phyloP scores from a whole-genome alignment of 1,140 invertebrate genomes.

The Drosophila cardini region DNA sequence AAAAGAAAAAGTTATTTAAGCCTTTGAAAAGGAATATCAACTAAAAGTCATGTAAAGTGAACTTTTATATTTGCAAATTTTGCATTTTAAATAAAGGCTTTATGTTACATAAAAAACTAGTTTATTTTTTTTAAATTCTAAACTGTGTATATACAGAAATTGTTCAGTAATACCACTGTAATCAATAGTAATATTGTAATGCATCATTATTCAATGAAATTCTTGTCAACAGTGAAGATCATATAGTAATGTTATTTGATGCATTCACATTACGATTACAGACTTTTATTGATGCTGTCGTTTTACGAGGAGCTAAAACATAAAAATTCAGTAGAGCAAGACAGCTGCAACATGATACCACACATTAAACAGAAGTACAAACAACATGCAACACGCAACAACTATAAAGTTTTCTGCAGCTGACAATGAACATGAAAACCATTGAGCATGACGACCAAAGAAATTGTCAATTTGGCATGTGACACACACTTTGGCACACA shows the following conservation, averaged over 20 bases:
- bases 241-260: conserved; percentile 40
- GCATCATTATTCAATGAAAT: conserved; percentile 31
- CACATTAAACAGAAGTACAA: conserved; percentile 3
- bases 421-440: conserved; percentile 59
- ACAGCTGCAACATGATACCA: conserved; percentile 23
- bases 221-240: conserved; percentile 13
- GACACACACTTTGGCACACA: conserved; percentile 39
- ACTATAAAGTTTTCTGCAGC: conserved; percentile 28
- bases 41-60: no score
- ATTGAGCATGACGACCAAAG: conserved; percentile 38
- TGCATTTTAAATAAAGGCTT: no score
- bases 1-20: no score
- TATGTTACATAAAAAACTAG: no score
- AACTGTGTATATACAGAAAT: no score
- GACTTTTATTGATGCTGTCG: conserved; percentile 49
- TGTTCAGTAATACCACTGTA: no score
- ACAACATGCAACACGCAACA: conserved; percentile 39
- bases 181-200: conserved; percentile 25
- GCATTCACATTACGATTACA: conserved; percentile 23
- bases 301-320: conserved; percentile 26
- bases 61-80: no score
- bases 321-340: conserved; percentile 13
- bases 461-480: conserved; percentile 69
- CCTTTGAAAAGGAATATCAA: no score
- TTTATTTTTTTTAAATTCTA: no score